phyloP scores from a whole-genome alignment of 2,888 invertebrate species.

The Galeopsomyia nigrocyanea region DNA sequence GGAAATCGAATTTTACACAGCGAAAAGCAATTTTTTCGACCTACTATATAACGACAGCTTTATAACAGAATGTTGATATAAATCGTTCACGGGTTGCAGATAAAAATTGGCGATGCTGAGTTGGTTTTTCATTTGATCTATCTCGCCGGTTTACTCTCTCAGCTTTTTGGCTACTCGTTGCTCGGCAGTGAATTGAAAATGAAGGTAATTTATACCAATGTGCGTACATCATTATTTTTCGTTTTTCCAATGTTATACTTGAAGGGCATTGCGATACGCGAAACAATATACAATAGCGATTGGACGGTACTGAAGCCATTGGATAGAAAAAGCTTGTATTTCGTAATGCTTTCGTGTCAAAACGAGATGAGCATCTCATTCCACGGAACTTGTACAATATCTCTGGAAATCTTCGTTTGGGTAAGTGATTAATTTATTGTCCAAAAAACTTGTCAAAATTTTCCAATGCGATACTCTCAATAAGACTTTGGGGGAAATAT shows the following conservation, averaged over 20 bases:
- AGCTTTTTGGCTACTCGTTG: conserved; percentile 6
- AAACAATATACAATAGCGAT: conserved; percentile 24
- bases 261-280: conserved; percentile 1
- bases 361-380: conserved; percentile 11
- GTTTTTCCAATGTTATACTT: no score
- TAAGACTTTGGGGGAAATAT: no score
- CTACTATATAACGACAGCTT: no score
- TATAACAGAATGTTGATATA: no score
- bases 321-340: background rate
- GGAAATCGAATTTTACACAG: background rate
- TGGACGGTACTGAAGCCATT: conserved; percentile 8
- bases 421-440: background rate
- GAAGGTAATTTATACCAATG: no score
- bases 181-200: conserved; percentile 11
- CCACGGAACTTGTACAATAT: conserved; percentile 15
- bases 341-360: conserved; percentile 9
- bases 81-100: no score
- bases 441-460: background rate
- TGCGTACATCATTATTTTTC: no score
- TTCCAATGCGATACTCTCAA: background rate
- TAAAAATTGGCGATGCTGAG: background rate
- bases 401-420: conserved; percentile 23
- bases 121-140: background rate
- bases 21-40: no score
- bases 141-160: background rate